Conservation (phyloP, 2,113 vertebrate species). For the Coptodon rendalli region DNA sequence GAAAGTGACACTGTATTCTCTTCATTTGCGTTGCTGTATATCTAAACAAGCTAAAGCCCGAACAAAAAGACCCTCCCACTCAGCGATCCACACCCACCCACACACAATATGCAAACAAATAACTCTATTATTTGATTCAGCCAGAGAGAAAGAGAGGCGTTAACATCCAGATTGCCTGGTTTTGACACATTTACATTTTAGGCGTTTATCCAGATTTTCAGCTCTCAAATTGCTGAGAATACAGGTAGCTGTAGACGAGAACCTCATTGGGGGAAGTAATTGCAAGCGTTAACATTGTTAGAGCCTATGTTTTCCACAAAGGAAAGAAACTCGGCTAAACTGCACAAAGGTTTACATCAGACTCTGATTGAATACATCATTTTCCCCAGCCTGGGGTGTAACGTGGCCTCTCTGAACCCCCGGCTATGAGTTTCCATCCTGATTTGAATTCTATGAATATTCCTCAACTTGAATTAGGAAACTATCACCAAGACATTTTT, state of each 20-base stretch:
- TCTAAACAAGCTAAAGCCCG: neutral
- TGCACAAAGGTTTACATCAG: neutral
- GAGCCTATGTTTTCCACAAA: neutral
- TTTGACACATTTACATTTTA: conserved; percentile 12
- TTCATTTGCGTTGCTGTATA: neutral
- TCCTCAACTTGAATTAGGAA: neutral
- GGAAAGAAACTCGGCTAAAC: neutral
- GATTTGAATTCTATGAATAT: neutral
- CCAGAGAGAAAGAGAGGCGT: neutral
- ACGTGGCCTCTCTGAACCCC: neutral
- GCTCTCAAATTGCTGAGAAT: neutral
- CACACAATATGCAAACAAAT: neutral
- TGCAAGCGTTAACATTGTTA: neutral
- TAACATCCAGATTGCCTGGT: neutral
- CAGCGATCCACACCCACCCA: neutral
- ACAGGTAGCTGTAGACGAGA: neutral
- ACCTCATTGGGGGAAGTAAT: neutral
- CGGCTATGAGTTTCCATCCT: neutral
- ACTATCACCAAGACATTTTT: neutral
- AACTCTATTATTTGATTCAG: neutral
- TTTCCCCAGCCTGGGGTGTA: neutral
- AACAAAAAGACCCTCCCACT: neutral
- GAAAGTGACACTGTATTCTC: neutral
- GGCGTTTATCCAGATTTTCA: neutral
- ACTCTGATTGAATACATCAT: neutral